Base-by-base conservation (phyloP, 2,888 invertebrate genomes). In the Reticulitermes lucifugus region DNA sequence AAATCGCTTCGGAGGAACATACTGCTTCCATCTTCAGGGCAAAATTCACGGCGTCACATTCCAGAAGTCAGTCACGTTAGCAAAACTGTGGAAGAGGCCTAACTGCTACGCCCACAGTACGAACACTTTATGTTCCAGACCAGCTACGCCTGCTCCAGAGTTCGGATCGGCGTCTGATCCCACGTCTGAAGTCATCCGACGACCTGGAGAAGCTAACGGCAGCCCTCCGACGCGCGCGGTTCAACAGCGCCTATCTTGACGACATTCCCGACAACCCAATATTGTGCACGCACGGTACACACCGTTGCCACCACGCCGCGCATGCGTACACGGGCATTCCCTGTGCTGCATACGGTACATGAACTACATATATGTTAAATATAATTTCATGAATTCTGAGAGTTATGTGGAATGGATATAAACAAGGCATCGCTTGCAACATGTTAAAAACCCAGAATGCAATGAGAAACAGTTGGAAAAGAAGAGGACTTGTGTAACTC, bases 261-360 rank as follows among this genome's bases (percentile, higher is more conserved):
- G 88, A 89, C 43, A 88, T 88, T 6, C 89, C 89, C 35, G 95
- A 95, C 88, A 96, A 96, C 90, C 96, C 96, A 2, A 93, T 96
- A 87, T 93, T 96, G 86, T 98, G 98, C 90, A 96, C 96, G 22
- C 96, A 95, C 88, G 95, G 96, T 89, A 98, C 98, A 4, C 97
- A 98, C 90, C 93, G 97, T 88, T 98, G 98, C 91, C 95, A 96
- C 90, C 98, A 98, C 90, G 97, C 97, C 2, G 95, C 97, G 18
- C 97, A 98, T 90, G 97, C 98, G 46, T 98, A 98, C 89, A 97
- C 97, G 5, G 96, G 96, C 18, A 93, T 97, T 84, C 98, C 98
- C 4, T 96, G 96, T 90, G 96, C 96, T 70, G 96, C 96, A 71
- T 97, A 96, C 90, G 94, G 96, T 97, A 92, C 95, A 96, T 94